Base-by-base conservation (phyloP, 1,140 invertebrate species). In the Epicauta chinensis region DNA sequence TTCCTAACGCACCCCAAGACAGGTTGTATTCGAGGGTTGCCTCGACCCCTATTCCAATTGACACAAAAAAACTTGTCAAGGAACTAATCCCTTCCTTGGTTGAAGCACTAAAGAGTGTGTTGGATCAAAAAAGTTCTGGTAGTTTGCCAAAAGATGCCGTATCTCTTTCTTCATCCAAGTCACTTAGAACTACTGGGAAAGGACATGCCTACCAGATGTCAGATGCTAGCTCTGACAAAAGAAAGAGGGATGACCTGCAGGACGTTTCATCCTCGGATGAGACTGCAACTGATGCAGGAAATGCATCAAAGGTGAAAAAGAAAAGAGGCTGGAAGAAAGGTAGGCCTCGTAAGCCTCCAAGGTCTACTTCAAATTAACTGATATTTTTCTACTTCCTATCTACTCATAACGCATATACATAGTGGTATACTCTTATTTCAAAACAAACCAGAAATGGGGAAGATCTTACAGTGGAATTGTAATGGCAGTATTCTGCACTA, bases 401-500 rank as follows among this genome's bases (percentile, higher is more conserved):
- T 37, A 37, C n/a, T 15, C n/a, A 37, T 39, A 16, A 23, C 23
- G 23, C 4, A 5, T 15, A 39, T 39, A 7, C 13, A 39, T 39
- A 16, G 4, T 13, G 9, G 9, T 39, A 4, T 15, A 39, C 11
- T n/a, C 4, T 13, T 39, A 39, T 39, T 39, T 39, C 7, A n/a
- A 17, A 3, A n/a, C 4, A 15, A 7, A 7, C 14, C 4, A 16
- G 12, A 9, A 6, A 16, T 15, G 3, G 37, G 14, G 12, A 50
- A 50, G 9, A 23, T 40, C 11, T 11, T 56, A 12, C 49, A 56
- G 13, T 51, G 49, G 49, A 56, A 56, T 40, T 46, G 36, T 30
- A 56, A 51, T 46, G 41, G 40, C 29, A 11, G 46, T 10, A 39
- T 46, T n/a, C 13, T 11, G 2, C 16, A 38, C n/a, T 52, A 52